phyloP scores from a whole-genome alignment of 2,113 vertebrate genomes.

The Chionodraco myersi region DNA sequence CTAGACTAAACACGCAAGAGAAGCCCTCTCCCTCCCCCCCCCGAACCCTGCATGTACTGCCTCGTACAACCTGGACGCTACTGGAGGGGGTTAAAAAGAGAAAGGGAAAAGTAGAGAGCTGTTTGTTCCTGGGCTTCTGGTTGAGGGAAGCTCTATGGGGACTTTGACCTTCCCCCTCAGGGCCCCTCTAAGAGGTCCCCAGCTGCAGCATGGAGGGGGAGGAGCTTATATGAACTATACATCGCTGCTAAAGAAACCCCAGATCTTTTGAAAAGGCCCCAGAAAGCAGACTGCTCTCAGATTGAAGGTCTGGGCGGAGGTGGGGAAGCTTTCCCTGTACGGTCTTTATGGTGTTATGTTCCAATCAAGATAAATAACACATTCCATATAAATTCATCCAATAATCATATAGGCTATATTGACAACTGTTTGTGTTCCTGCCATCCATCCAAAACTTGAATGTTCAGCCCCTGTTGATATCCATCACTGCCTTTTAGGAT shows the following conservation, averaged over 20 bases:
- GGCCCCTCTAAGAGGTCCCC: constrained; percentile 75
- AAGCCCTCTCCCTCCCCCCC: constrained; percentile 23
- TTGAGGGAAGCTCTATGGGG: constrained; percentile 67
- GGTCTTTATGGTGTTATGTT: constrained; percentile 7
- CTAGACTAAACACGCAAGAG: constrained; percentile 70
- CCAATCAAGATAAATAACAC: constrained; percentile 27
- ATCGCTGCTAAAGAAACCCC: constrained; percentile 69
- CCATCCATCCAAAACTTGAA: constrained; percentile 2
- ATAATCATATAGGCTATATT: constrained; percentile 20
- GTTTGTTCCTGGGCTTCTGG: constrained; percentile 64
- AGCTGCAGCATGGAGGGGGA: constrained; percentile 63
- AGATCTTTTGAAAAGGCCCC: constrained; percentile 58
- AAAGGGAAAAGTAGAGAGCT: constrained; percentile 44
- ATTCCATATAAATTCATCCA: constrained; percentile 26
- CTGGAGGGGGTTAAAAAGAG: constrained; percentile 54
- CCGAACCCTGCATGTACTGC: constrained; percentile 16
- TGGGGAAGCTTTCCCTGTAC: constrained; percentile 24
- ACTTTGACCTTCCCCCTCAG: constrained; percentile 67
- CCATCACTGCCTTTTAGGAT: constrained; percentile 55
- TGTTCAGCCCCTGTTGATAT: constrained; percentile 44
- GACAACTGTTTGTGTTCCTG: constrained; percentile 8
- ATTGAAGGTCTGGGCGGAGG: constrained; percentile 17
- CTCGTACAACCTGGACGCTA: constrained; percentile 53
- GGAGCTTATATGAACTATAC: constrained; percentile 59
- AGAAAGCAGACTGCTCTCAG: constrained; percentile 31